Evolutionary conservation across 1,140 invertebrate species (phyloP), one percentile per base, ranked within the genome.

Genomic region (Chironomus striatipennis): DNA sequence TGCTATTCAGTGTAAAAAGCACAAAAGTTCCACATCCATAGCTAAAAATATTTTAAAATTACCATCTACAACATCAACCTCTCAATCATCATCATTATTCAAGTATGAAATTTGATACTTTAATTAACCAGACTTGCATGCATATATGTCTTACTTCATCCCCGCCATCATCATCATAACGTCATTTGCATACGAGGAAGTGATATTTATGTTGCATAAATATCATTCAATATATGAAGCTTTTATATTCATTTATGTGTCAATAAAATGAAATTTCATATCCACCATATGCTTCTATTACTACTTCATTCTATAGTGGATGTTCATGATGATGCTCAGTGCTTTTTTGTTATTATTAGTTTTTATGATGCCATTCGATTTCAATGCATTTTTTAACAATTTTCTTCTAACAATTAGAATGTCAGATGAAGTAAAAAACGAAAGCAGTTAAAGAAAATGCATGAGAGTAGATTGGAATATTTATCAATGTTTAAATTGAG

Each of bases 171-270:
- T 10, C 47, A 57, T 12, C 47, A 47, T 47, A 8, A 17, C 64
- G 20, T 70, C 65, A 70, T 70, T 70, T 70, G 65, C 65, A 70
- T 70, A 70, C 18, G 47, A n/a, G 17, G 65, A 70, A 70, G 65
- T 20, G 65, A 70, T 70, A 70, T 70, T 70, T 70, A 70, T 70
- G 65, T 10, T 70, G 65, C 17, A 20, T 70, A 18, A 67, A 67
- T 18, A 67, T 2, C 64, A 70, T n/a, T 18, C 65, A 70, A 70
- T 70, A 20, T 70, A 17, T 18, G 17, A 70, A 21, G 9, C n/a
- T 57, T 12, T 57, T 12, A 57, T 34, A 34, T n/a, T 8, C 43
- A 47, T 47, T 47, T 47, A 47, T 47, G 43, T 47, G 43, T 47
- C 43, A 47, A 47, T 47, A 47, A 47, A 47, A 47, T 47, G 43